Base-by-base conservation (phyloP, 2,113 vertebrate species). In the Rana temporaria region DNA sequence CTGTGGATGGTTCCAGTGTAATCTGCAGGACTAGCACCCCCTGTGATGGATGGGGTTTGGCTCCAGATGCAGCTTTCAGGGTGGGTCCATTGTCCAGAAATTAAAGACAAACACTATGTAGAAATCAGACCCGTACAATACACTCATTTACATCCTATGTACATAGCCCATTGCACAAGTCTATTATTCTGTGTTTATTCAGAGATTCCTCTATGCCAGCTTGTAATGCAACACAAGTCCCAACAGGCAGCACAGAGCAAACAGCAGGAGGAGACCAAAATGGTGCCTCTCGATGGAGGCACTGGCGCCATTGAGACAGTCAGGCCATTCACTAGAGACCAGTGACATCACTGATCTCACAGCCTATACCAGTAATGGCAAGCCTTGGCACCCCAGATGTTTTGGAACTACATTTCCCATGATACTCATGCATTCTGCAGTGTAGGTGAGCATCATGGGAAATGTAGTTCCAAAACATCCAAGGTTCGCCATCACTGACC, bases 141-240 rank as follows among this genome's bases (percentile, higher is more conserved):
- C 26, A 48, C 20, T 67, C 30, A 79, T 79, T 69, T 79, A 79
- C 78, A 79, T 79, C 32, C 9, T 67, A 69, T 79, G 65, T 79
- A 69, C 78, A 79, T 5, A 60, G 7, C 12, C 24, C 16, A 62
- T 56, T 56, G 22, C 52, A 73, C 53, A 57, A 73, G 20, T 48
- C 42, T 55, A 48, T 48, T 48, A 48, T 48, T 53, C 64, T 18
- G 64, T 38, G 64, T 32, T 34, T 8, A 19, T 34, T 67, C 17
- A 38, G 7, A 26, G 2, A 24, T 20, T 14, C 26, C 30, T 14
- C 26, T 8, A 16, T 18, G 16, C 16, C 15, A 16, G 26, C 22
- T 12, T 15, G 48, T 20, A 48, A 19, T n/a, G 8, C 15, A 67
- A 19, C 4, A 34, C 64, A 34, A 67, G 64, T 6, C 66, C 20